Evolutionary conservation across 2,888 invertebrate species (phyloP), one percentile per base, ranked within the genome.

Genomic region (Tachina grossa): DNA sequence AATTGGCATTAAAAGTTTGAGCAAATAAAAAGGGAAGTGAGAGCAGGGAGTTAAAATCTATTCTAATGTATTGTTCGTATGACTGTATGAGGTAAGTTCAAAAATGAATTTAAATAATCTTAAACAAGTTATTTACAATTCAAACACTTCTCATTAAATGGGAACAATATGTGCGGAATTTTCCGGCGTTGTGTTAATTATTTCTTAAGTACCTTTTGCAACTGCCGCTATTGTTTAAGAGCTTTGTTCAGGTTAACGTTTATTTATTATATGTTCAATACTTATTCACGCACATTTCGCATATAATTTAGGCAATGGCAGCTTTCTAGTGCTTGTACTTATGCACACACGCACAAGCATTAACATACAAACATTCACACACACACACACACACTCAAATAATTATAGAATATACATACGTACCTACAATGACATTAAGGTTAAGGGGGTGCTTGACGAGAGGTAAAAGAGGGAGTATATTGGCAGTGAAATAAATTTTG

Each of bases 281-380:
- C 81, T 77, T 85, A 80, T 87, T 83, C 85, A 87, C 85, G 85
- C 89, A 90, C 88, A 88, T 85, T 85, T 88, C 87, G 90, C 90
- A 91, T 89, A 91, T 90, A 90, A 90, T 91, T 91, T 89, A 85
- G 81, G 86, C 86, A 85, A 83, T 85, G 86, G 86, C 84, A 87
- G 84, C 84, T 85, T 79, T 82, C 85, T 85, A 82, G 78, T 82
- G 82, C 75, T 85, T 79, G 49, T 71, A 79, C 82, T 79, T 77
- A 74, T 39, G 45, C 63, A 43, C 53, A 79, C 51, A 71, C 72
- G 87, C 84, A 61, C 55, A 47, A 45, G 74, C 47, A 66, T 10
- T 16, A 9, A 4, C 72, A 11, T 49, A 9, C 6, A 49, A 49
- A 31, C 39, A 59, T 39, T 49, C n/a, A 43, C 43, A 59, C 47